Evolutionary conservation across 2,113 vertebrate genomes (phyloP).

Genomic region (Thunnus maccoyii): DNA sequence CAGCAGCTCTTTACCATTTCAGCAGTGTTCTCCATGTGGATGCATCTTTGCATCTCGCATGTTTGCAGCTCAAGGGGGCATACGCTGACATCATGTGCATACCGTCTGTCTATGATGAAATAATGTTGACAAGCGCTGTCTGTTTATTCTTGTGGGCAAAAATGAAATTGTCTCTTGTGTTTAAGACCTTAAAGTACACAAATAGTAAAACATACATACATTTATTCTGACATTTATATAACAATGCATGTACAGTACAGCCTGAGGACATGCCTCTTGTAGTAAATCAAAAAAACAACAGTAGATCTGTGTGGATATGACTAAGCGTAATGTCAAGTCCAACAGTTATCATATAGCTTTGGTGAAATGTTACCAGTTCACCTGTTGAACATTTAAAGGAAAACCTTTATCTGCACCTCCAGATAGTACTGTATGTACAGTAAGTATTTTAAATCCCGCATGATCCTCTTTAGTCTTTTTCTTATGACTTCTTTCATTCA

Average conservation of each 20-base stretch:
- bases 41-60: no score
- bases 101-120: no score
- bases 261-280: background rate
- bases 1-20: no score
- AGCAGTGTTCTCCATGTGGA: no score
- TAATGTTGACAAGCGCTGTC: no score
- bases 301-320: no score
- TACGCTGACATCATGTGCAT: no score
- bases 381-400: constrained; percentile 10
- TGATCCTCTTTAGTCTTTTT: background rate
- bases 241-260: no score
- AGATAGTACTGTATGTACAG: background rate
- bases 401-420: background rate
- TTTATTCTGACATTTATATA: background rate
- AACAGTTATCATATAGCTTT: background rate
- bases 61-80: no score
- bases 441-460: background rate
- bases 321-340: background rate
- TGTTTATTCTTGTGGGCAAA: no score
- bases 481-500: background rate
- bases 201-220: background rate
- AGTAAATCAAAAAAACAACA: background rate
- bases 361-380: background rate
- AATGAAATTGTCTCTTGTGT: no score
- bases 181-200: background rate